Conservation (phyloP, 2,888 invertebrate genomes). For the Pegoplata infirma region DNA sequence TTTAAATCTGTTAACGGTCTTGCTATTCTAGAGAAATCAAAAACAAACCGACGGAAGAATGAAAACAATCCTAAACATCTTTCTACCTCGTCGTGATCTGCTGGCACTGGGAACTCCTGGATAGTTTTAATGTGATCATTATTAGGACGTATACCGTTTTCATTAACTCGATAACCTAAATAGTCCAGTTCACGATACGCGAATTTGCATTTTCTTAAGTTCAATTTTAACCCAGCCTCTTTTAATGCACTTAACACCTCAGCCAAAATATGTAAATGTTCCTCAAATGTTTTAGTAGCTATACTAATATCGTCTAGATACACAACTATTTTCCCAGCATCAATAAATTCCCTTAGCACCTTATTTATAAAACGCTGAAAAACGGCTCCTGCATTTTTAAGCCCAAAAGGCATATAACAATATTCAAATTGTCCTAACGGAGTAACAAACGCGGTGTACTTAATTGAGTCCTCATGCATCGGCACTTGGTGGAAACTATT, state of each 20-base stretch:
- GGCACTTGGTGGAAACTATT: too few species aligned
- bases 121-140: slow-evolving; percentile 37
- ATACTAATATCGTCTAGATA: slow-evolving; percentile 39
- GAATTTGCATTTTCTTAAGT: slow-evolving; percentile 44
- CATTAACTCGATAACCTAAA: slow-evolving; percentile 45
- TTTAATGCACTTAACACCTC: neutral
- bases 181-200: slow-evolving; percentile 23
- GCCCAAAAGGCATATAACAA: too few species aligned
- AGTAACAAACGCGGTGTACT: slow-evolving; percentile 21
- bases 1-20: slow-evolving; percentile 45
- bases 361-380: too few species aligned
- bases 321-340: slow-evolving; percentile 19
- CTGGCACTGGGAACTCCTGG: slow-evolving; percentile 24
- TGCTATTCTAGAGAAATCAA: slow-evolving; percentile 51
- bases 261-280: slow-evolving; percentile 21
- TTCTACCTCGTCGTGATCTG: slow-evolving; percentile 32
- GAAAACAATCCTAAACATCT: too few species aligned
- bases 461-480: slow-evolving; percentile 2
- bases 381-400: too few species aligned
- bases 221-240: slow-evolving; percentile 24
- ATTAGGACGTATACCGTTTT: slow-evolving; percentile 35
- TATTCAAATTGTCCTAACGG: too few species aligned
- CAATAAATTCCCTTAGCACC: slow-evolving; percentile 31
- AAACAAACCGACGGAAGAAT: slow-evolving; percentile 50
- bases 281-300: slow-evolving; percentile 23